Conservation (phyloP, 2,113 vertebrate species). For the Pitta sordida region DNA sequence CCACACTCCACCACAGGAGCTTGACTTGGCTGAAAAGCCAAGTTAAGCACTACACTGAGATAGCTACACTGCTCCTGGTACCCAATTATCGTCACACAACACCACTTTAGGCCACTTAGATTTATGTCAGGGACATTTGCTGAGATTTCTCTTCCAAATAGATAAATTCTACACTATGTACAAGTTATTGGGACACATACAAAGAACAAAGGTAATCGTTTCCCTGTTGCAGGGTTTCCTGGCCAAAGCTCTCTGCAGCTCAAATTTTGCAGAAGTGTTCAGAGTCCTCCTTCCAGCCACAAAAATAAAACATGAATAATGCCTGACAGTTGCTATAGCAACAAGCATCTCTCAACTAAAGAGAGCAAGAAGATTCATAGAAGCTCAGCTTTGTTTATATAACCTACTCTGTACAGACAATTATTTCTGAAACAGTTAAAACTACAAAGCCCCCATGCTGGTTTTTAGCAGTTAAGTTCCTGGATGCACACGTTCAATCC, state of each 20-base stretch:
- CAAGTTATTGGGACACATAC: not conserved
- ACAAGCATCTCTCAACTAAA: not conserved
- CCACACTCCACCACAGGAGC: not conserved
- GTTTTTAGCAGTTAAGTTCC: not conserved
- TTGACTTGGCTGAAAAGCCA: not conserved
- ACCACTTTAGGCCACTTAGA: not conserved
- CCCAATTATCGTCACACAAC: not conserved
- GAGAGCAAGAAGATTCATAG: not conserved
- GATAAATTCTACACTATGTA: not conserved
- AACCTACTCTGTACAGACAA: not conserved
- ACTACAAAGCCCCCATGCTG: not conserved
- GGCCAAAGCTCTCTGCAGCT: not conserved
- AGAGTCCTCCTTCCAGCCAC: not conserved
- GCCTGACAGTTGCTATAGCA: not conserved
- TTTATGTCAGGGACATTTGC: not conserved
- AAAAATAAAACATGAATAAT: not conserved
- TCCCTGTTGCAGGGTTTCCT: not conserved
- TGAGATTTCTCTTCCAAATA: not conserved
- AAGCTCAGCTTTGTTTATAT: not conserved
- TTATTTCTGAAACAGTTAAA: constrained; percentile 2
- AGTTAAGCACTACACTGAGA: not conserved
- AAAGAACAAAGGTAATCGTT: not conserved
- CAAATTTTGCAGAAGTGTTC: not conserved
- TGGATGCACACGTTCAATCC: not conserved
- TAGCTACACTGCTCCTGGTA: not conserved